Conservation (phyloP, 2,797 vertebrate genomes). For the Darevskia mixta region DNA sequence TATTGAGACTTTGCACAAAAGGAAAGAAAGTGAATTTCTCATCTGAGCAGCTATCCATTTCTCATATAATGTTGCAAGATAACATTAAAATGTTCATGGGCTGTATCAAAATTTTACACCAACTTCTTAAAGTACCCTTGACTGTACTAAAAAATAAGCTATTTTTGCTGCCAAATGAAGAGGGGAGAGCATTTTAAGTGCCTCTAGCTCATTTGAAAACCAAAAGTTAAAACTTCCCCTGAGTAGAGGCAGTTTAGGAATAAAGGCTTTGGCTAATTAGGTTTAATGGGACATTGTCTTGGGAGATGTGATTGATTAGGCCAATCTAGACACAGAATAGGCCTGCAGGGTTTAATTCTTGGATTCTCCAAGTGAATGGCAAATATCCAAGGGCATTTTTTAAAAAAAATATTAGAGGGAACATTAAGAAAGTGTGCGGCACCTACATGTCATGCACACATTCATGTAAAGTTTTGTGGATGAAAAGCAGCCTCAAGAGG, state of each 20-base stretch:
- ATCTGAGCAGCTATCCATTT: not conserved
- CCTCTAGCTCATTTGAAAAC: conserved; percentile 74
- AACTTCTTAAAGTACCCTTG: conserved; percentile 1
- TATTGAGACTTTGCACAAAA: conserved; percentile 10
- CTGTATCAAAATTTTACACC: accelerated
- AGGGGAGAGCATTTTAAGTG: conserved; percentile 70
- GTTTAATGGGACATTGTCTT: conserved; percentile 76
- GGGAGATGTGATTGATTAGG: conserved; percentile 77
- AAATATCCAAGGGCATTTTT: conserved; percentile 66
- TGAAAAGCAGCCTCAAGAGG: not conserved
- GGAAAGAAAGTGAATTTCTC: not conserved
- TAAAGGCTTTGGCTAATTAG: conserved; percentile 75
- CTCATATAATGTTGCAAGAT: not conserved
- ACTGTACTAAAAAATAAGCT: conserved; percentile 46
- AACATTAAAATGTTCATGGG: not conserved
- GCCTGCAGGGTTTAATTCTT: conserved; percentile 68
- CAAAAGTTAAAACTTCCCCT: conserved; percentile 75
- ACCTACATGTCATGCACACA: conserved; percentile 11
- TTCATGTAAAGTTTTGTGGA: not conserved
- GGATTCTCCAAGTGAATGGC: conserved; percentile 58
- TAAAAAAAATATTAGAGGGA: conserved; percentile 47
- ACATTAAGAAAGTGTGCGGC: conserved; percentile 23
- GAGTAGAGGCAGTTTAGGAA: conserved; percentile 74
- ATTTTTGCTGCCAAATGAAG: conserved; percentile 61
- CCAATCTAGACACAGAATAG: conserved; percentile 70